These are phyloP conservation scores for Allolobophora icterica DNA, from an alignment of 2,888 invertebrate species.

Conservation along the genomic window DNA sequence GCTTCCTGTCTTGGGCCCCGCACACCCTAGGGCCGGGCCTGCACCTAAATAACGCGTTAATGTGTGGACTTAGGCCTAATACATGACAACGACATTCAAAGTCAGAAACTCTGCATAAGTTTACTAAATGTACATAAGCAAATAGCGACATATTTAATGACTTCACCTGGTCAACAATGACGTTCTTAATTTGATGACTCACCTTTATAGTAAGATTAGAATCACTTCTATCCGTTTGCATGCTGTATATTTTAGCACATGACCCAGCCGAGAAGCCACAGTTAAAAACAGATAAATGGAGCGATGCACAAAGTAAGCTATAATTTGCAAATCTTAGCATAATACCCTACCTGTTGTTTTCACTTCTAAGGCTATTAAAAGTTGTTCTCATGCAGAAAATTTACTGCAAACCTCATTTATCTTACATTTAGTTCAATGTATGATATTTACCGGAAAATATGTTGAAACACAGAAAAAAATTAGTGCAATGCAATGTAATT, in stretches of 20 bases:
- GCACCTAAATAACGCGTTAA: too few species aligned
- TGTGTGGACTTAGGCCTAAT: too few species aligned
- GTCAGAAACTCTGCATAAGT: too few species aligned
- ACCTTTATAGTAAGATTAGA: background rate
- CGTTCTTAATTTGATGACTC: too few species aligned
- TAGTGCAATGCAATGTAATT: too few species aligned
- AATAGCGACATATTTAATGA: background rate
- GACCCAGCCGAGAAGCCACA: background rate
- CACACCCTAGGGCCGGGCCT: too few species aligned
- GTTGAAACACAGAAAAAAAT: background rate
- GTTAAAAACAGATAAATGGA: background rate
- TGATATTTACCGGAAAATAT: background rate
- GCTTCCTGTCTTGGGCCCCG: too few species aligned
- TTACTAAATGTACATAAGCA: too few species aligned
- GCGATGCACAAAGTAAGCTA: background rate
- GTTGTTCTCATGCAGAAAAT: background rate
- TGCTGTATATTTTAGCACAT: background rate
- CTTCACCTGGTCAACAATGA: background rate
- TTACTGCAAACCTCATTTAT: background rate
- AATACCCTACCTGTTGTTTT: background rate
- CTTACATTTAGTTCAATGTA: background rate
- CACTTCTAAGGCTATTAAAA: background rate
- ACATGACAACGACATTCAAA: too few species aligned
- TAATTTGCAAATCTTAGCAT: background rate
- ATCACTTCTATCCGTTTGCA: background rate